Evolutionary conservation across 1,140 invertebrate species (phyloP).

Genomic region (Calliphora vicina): DNA sequence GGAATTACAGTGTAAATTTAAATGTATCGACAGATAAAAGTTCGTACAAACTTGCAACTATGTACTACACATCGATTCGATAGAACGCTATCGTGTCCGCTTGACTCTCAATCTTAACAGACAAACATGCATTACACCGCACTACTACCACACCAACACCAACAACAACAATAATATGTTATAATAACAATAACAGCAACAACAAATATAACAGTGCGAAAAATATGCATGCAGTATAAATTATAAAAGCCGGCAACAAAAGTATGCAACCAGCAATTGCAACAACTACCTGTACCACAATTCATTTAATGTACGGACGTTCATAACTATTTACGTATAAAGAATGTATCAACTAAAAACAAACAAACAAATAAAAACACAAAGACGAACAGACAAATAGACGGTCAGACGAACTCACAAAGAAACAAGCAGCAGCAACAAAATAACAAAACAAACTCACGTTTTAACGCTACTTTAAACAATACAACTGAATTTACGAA

Average conservation of each 20-base stretch:
- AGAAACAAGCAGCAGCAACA: too few species aligned
- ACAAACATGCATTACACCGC: background rate
- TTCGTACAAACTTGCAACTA: background rate
- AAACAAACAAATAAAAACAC: background rate
- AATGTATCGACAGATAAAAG: background rate
- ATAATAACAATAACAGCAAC: too few species aligned
- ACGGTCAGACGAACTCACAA: too few species aligned
- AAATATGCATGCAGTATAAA: background rate
- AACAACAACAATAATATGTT: too few species aligned
- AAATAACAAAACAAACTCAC: background rate
- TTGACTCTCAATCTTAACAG: background rate
- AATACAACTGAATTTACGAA: background rate
- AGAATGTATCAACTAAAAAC: too few species aligned
- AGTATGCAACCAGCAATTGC: background rate
- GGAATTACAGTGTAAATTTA: background rate
- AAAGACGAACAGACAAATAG: background rate
- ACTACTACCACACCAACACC: background rate
- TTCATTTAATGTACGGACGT: background rate
- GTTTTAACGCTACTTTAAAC: constrained; percentile 18
- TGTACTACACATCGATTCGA: too few species aligned
- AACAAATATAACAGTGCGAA: background rate
- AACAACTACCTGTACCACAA: background rate
- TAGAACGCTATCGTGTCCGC: too few species aligned
- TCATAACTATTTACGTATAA: too few species aligned
- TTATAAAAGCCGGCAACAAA: background rate